Conservation (phyloP, 2,888 invertebrate species). For the Gortyna flavago region DNA sequence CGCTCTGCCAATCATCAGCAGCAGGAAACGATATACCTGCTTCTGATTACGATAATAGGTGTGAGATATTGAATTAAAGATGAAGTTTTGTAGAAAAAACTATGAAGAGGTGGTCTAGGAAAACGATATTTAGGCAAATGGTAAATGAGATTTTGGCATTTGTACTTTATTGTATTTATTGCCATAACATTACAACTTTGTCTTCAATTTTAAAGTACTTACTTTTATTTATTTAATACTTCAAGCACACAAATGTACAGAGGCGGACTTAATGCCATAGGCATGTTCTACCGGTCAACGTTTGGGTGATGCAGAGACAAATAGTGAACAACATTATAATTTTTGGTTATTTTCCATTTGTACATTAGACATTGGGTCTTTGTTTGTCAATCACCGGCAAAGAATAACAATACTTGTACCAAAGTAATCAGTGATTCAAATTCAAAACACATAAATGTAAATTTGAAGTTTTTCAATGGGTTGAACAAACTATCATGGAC, state of each 20-base stretch:
- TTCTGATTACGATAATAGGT: conserved; percentile 58
- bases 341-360: background rate
- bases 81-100: conserved; percentile 23
- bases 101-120: conserved; percentile 34
- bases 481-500: conserved; percentile 51
- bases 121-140: conserved; percentile 31
- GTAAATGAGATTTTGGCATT: conserved; percentile 4
- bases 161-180: background rate
- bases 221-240: too few relatives aligned
- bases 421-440: conserved; percentile 38
- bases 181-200: background rate
- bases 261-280: too few relatives aligned
- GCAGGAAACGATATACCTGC: conserved; percentile 76
- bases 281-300: too few relatives aligned
- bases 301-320: too few relatives aligned
- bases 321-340: too few relatives aligned
- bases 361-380: background rate
- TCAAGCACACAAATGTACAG: too few relatives aligned
- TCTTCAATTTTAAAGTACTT: background rate
- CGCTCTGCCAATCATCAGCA: conserved; percentile 75
- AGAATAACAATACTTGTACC: conserved; percentile 15
- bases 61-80: conserved; percentile 38
- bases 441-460: conserved; percentile 49
- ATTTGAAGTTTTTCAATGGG: conserved; percentile 51
- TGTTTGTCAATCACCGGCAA: background rate